Base-by-base conservation (phyloP, 2,888 invertebrate genomes). In the Sinhomidia bicolor region DNA sequence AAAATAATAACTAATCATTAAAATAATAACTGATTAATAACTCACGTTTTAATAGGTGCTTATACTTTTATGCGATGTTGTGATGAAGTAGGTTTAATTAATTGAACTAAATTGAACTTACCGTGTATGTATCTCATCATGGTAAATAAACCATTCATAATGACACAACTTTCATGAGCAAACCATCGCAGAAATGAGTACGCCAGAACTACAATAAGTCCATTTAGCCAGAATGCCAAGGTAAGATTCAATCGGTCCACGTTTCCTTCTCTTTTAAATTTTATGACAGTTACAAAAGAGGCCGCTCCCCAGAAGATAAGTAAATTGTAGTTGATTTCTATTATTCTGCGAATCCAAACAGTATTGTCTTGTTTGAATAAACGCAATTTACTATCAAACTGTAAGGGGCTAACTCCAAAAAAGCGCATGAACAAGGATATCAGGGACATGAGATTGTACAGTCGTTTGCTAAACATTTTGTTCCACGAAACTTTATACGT, bases 401-500 rank as follows among this genome's bases (percentile, higher is more conserved):
- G 1, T 10, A 78, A 7, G 32, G 29, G n/a, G n/a, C 32, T 3
- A 2, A 10, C 76, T 26, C 26, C 47, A 41, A 41, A 71, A 6
- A 71, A 71, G 20, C 26, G 23, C 76, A 54, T 1, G 9, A 78
- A 54, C n/a, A n/a, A n/a, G n/a, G 51, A 51, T 14, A n/a, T 14
- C 4, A 74, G 7, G 10, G 6, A 74, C n/a, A 17, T 1, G 32
- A 78, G 36, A 4, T 4, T 36, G 36, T 57, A 78, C 54, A 78
- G 54, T n/a, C 78, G 32, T 10, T 54, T 26, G 23, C 78, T 78
- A 78, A 57, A 78, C 78, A 78, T 74, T 71, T 1, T 74, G 26
- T 36, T 1, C 14, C 4, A 65, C 14, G 57, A 57, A 10, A n/a
- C n/a, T n/a, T n/a, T n/a, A n/a, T n/a, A n/a, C n/a, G n/a, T n/a